A percentile compares a stretch with the other conserved stretches of the same genome.
phyloP scores from a whole-genome alignment of 2,113 vertebrate species.

The Brienomyrus brachyistius region DNA sequence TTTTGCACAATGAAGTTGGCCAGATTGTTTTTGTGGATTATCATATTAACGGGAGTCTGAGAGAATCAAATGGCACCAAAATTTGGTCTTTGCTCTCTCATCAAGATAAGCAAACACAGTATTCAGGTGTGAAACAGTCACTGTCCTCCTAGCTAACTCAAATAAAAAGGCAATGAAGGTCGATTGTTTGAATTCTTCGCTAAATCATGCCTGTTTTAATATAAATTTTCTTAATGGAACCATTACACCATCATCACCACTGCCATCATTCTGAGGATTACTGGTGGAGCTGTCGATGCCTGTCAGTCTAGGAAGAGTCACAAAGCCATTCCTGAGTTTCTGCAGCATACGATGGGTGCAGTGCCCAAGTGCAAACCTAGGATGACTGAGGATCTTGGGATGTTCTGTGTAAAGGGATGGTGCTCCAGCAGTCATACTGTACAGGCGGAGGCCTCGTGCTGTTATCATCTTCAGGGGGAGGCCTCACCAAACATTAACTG shows the following conservation, averaged over 20 bases:
- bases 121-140: background rate
- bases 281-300: background rate
- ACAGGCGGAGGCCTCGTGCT: background rate
- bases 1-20: background rate
- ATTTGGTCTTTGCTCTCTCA: background rate
- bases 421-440: background rate
- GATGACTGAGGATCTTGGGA: background rate
- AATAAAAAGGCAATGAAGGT: background rate
- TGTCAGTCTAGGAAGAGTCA: background rate
- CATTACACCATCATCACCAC: background rate
- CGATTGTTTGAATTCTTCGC: background rate
- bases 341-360: background rate
- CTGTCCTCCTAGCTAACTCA: background rate
- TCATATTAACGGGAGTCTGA: background rate
- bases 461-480: background rate
- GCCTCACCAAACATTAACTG: background rate
- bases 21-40: background rate
- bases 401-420: background rate
- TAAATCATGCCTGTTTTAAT: background rate
- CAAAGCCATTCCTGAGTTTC: background rate
- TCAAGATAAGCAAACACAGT: background rate
- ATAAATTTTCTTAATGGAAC: background rate
- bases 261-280: background rate
- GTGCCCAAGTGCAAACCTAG: background rate
- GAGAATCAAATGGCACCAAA: background rate